Percentiles rank a stretch among this genome's conserved stretches.
Evolutionary conservation across 2,113 vertebrate genomes (phyloP).

Genomic region (Pangasianodon gigas): DNA sequence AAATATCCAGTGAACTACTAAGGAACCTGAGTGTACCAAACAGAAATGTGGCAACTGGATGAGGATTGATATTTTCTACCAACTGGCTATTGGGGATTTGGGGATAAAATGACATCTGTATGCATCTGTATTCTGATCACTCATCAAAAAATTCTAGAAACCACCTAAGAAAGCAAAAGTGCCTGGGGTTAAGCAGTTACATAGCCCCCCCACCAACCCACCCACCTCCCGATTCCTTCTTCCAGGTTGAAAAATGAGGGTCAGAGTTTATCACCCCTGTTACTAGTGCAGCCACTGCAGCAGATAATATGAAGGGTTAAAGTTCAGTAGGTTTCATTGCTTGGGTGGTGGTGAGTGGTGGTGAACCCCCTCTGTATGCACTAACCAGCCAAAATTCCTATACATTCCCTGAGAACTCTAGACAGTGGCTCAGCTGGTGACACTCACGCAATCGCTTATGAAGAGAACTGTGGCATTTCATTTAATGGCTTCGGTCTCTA

Average conservation of each 20-base stretch:
- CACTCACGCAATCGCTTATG: slow-evolving; percentile 16
- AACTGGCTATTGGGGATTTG: not conserved
- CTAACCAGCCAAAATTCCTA: slow-evolving; percentile 31
- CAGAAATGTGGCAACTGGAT: slow-evolving; percentile 16
- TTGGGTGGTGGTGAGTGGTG: slow-evolving; percentile 33
- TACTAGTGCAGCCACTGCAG: slow-evolving; percentile 36
- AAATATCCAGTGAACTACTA: not conserved
- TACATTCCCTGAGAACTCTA: slow-evolving; percentile 18
- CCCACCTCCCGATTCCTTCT: slow-evolving; percentile 17
- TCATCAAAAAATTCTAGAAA: slow-evolving; percentile 1
- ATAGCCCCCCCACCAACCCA: not conserved
- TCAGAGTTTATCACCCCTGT: slow-evolving; percentile 57
- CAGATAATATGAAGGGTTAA: slow-evolving; percentile 55
- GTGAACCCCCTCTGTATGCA: slow-evolving; percentile 26
- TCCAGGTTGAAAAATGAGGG: slow-evolving; percentile 51
- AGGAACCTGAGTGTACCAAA: not conserved
- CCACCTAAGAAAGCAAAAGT: slow-evolving; percentile 34
- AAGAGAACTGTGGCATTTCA: slow-evolving; percentile 2
- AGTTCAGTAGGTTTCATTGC: slow-evolving; percentile 54
- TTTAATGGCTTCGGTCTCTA: not conserved
- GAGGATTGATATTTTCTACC: not conserved
- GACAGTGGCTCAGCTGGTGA: not conserved
- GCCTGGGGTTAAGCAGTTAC: slow-evolving; percentile 38
- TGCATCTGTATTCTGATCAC: slow-evolving; percentile 15
- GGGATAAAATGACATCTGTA: not conserved